Evolutionary conservation across 1,140 invertebrate species (phyloP).

Genomic region (Tyrophagus putrescentiae): DNA sequence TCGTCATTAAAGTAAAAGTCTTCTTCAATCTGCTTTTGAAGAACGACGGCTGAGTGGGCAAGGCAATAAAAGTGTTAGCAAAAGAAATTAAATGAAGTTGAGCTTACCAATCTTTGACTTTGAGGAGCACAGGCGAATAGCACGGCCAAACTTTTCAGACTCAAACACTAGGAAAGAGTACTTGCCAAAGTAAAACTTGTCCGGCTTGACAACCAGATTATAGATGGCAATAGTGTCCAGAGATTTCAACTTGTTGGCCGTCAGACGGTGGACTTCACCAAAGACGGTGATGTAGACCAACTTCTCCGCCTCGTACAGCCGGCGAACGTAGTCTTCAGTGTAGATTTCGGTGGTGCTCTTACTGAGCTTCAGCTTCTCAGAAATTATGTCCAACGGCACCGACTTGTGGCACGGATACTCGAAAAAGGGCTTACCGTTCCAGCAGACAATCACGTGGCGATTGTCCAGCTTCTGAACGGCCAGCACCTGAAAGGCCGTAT

Average conservation of each 20-base stretch:
- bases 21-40: too few relatives aligned
- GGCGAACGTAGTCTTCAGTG: background rate
- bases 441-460: background rate
- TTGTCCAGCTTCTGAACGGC: background rate
- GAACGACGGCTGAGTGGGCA: too few relatives aligned
- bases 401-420: background rate
- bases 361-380: background rate
- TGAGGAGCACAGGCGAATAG: background rate
- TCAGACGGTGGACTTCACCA: background rate
- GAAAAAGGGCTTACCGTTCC: constrained; percentile 7
- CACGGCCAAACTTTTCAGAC: background rate
- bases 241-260: background rate
- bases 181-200: background rate
- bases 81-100: background rate
- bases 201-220: background rate
- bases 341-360: background rate
- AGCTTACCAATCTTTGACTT: constrained; percentile 1
- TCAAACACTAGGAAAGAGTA: background rate
- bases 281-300: background rate
- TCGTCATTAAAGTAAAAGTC: too few relatives aligned
- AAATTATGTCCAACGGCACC: background rate
- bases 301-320: background rate
- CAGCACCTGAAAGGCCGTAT: background rate
- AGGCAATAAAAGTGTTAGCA: too few relatives aligned
- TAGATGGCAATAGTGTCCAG: constrained; percentile 1